Evolutionary conservation across 1,140 invertebrate species (phyloP), one percentile per base, ranked within the genome.

Genomic region (Leptinotarsa lineolata): DNA sequence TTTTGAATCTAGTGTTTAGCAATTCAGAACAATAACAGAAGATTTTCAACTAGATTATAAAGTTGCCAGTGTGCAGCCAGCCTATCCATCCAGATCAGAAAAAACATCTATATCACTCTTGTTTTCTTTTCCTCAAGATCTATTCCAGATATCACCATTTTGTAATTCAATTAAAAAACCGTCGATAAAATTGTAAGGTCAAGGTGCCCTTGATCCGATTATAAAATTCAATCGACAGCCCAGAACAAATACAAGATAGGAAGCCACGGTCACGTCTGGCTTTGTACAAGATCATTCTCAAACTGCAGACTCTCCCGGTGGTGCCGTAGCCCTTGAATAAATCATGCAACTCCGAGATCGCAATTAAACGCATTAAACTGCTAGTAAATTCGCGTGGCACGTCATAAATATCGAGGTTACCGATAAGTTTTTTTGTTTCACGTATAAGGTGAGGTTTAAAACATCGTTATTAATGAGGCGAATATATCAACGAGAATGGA

Each of bases 341-440:
- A 54, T 54, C 48, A 54, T n/a, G 48, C 48, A n/a, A 54, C 2
- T 54, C 4, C n/a, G n/a, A n/a, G 48, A 54, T 54, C 48, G 48
- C 48, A 54, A 54, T 54, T 54, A 54, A 54, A 54, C 48, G 48
- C 48, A 54, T 54, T 54, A 54, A 12, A 54, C 15, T 54, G 48
- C 16, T 54, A 54, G 15, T 54, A 54, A 54, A 54, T 54, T 54
- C n/a, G 48, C n/a, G 48, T 54, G 3, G 16, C 48, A 54, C 48
- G 16, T 2, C n/a, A 54, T 54, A 54, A 54, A 54, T 54, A 54
- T 54, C 48, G 48, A 54, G 48, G 48, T 18, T 54, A 54, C 48
- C 16, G 48, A 15, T 54, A 12, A 54, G 4, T 16, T 54, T 54
- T 54, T 48, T 54, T 54, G n/a, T 16, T 54, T 54, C 2, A 8